phyloP scores from a whole-genome alignment of 2,113 vertebrate species.

The Chionis minor region DNA sequence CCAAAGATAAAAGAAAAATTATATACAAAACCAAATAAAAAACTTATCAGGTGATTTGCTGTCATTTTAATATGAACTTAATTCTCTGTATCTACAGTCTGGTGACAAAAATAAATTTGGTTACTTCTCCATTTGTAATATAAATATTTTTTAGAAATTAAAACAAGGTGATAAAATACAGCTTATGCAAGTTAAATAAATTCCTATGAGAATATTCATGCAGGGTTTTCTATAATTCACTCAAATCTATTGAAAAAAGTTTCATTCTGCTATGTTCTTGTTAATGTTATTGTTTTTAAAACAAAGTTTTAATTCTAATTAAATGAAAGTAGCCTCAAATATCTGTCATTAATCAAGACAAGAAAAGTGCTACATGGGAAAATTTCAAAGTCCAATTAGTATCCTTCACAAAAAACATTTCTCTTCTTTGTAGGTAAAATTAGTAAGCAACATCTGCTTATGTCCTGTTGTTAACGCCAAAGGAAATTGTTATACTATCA shows the following conservation, averaged over 20 bases:
- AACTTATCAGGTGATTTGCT: fast-evolving
- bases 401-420: background rate
- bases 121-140: background rate
- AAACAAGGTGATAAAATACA: background rate
- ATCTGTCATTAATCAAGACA: slow-evolving; percentile 7
- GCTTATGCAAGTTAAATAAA: background rate
- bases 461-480: background rate
- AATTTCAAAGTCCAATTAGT: background rate
- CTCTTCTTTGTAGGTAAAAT: background rate
- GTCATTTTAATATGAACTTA: background rate
- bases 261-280: background rate
- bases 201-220: background rate
- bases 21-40: background rate
- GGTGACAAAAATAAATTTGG: background rate
- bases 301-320: background rate
- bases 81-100: background rate
- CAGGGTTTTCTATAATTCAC: background rate
- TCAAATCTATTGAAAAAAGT: background rate
- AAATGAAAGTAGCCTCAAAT: background rate
- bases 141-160: background rate
- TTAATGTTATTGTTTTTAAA: background rate
- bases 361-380: background rate
- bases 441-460: background rate
- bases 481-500: background rate
- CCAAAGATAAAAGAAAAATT: background rate